Base-by-base conservation (phyloP, 2,888 invertebrate species). In the Toxonevra muliebris region DNA sequence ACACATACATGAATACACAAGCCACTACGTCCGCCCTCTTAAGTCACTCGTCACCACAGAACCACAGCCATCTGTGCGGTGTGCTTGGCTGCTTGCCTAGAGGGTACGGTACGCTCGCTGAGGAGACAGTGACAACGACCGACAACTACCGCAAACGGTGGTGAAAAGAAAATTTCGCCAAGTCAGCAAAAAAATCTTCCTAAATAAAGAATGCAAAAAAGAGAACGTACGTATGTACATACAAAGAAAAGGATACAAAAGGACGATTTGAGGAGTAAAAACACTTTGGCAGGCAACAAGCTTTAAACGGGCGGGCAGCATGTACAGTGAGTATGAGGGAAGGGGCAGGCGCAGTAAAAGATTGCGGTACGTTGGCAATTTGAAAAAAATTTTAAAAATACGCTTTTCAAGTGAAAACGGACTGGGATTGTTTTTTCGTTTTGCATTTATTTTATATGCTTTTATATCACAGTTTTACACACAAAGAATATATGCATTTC, bases 331-430 rank as follows among this genome's bases (percentile, higher is more conserved):
- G 54, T 5, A 19, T 19, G 54, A 19, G 17, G 12, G 3, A 54
- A 19, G 19, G 12, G 4, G 54, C 53, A 15, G 43, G 15, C 1
- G 41, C 17, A 20, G 76, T 75, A 78, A 79, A 77, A 76, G 77
- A 78, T 77, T 79, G 76, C 79, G 80, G 79, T 78, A 80, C 79
- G 78, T 78, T 78, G 80, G 80, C 80, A 78, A 78, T 78, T 79
- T 60, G 50, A 48, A 48, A 60, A 60, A 60, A 45, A 60, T 48
- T 60, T 60, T 60, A 60, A 60, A 60, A 60, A 48, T 48, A 60
- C 60, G 48, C 60, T 60, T 45, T 60, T 45, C 48, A 60, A 60
- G 60, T 60, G 60, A 48, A 60, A 60, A 60, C 60, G 48, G 20
- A 48, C 45, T 60, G 60, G 48, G 48, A n/a, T 2, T 60, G 13